Evolutionary conservation across 2,888 invertebrate species (phyloP), one percentile per base, ranked within the genome.

Genomic region (Steromphala cineraria): DNA sequence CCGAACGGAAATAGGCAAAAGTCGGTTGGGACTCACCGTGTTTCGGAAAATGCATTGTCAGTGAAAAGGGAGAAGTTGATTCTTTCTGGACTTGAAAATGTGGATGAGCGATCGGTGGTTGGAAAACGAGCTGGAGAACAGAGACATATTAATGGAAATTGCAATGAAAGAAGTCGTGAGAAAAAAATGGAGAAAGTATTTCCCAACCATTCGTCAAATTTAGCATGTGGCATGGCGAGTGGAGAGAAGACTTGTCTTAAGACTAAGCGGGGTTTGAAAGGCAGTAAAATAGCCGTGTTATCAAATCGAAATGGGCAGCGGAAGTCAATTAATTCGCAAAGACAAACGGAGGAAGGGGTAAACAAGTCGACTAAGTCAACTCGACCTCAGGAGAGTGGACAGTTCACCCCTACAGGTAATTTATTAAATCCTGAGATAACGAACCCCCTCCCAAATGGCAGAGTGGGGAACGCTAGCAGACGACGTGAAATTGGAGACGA

Each of bases 401-500:
- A 31, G 36, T 36, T 36, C n/a, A 28, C 36, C 71, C 36, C 36
- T 17, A 13, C 71, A 36, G 71, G 71, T 71, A 71, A 71, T 71
- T 71, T 71, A 71, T 31, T 71, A 31, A 28, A 28, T 28, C 17
- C 31, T 36, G 71, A 71, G 71, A 71, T 71, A 71, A 71, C 71
- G 24, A 21, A 19, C 56, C 13, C 56, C 15, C 36, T 36, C 40
- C 71, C 36, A 71, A 71, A 71, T 71, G 71, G 71, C 40, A 71
- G 31, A 36, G 71, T 40, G 28, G 28, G 71, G 28, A 71, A 71
- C 15, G 71, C 71, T 31, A 71, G 71, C 71, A 71, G 71, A 71
- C 71, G 71, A 71, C 71, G 71, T 71, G 71, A 71, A 71, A 71
- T 71, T 40, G 36, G 71, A 71, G 31, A 71, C 71, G 71, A 40